Base-by-base conservation (phyloP, 2,888 invertebrate species). In the Cyaniris semiargus region DNA sequence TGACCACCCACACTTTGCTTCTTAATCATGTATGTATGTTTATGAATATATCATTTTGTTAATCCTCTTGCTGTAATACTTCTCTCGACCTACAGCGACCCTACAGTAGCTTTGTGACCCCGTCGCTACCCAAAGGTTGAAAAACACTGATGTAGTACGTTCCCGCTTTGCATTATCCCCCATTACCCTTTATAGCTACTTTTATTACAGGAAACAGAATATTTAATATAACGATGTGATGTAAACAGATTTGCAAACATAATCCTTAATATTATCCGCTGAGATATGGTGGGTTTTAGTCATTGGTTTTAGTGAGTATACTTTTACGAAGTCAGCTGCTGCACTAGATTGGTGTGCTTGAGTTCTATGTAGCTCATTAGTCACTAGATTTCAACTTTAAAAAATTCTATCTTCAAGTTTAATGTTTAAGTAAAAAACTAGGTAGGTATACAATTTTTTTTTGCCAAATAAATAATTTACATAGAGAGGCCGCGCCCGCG, bases 151-250 rank as follows among this genome's bases (percentile, higher is more conserved):
- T 38, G 21, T 71, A 71, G 71, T 70, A 27, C 66, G 15, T 66
- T 66, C 66, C 18, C 18, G 27, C 60, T 60, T 60, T 10, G 60
- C 60, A 60, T 60, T 60, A 60, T 60, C 60, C 23, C 60, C 60
- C 60, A 60, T 60, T 71, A 71, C 71, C 71, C 71, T 71, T 71
- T 71, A 71, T 71, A 38, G 71, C 71, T 71, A 18, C 71, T 71
- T 71, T 71, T 71, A 71, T 71, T 71, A 71, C 71, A 71, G 34
- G 38, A 71, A 38, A 71, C 71, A 71, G 71, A 71, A 71, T 71
- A 38, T 71, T 71, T 71, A 71, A 71, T 70, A 70, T 70, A 34
- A 70, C 70, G 38, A 70, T 38, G 21, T 38, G 21, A 70, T 34
- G n/a, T 10, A 71, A 71, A 38, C 34, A 71, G 71, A 71, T 71